These are phyloP conservation scores for Mycetomoellerius zeteki DNA, from an alignment of 1,140 invertebrate species.

Conservation along the genomic window DNA sequence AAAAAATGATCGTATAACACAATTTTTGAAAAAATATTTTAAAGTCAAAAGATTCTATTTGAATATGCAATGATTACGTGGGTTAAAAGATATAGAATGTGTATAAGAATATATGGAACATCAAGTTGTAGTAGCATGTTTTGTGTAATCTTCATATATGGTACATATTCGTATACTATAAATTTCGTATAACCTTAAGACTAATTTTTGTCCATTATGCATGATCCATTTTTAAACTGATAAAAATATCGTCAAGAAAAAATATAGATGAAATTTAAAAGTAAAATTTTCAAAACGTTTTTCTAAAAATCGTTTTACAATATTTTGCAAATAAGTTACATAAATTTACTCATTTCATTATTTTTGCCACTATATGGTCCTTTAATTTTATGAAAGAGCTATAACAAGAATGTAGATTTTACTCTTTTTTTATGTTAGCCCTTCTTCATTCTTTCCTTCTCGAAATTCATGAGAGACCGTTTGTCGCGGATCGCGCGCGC, in stretches of 20 bases:
- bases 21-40: background rate
- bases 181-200: background rate
- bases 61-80: background rate
- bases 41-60: background rate
- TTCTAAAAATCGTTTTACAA: background rate
- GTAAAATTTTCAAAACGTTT: background rate
- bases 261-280: background rate
- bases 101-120: background rate
- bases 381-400: background rate
- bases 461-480: slow-evolving; percentile 39
- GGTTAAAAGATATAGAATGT: background rate
- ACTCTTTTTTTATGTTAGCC: slow-evolving; percentile 1
- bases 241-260: background rate
- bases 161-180: too few species aligned
- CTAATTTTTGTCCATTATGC: background rate
- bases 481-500: slow-evolving; percentile 19
- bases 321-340: background rate
- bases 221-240: background rate
- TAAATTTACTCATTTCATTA: slow-evolving; percentile 14
- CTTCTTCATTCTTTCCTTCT: slow-evolving; percentile 40
- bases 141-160: too few species aligned
- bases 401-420: slow-evolving; percentile 29
- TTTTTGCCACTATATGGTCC: background rate
- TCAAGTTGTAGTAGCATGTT: background rate
- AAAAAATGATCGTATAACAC: background rate